A percentile compares a stretch with the other conserved stretches of the same genome.
These are phyloP conservation scores for Thalassaphorura encarpata DNA, from an alignment of 1,140 invertebrate genomes.

Conservation along the genomic window DNA sequence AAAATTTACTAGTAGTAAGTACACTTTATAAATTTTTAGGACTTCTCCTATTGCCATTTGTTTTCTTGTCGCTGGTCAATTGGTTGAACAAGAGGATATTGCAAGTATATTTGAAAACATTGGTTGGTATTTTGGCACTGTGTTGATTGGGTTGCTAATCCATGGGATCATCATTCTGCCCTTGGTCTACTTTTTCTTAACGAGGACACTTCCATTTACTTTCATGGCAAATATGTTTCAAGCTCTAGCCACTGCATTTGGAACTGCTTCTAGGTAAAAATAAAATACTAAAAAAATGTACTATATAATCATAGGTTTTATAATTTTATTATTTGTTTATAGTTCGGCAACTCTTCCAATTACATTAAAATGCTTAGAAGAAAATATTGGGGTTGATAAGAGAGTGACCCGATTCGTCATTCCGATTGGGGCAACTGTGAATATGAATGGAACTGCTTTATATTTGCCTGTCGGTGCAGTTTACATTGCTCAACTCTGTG, in stretches of 20 bases:
- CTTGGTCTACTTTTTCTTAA: slow-evolving; percentile 38
- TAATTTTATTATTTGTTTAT: too few relatives aligned
- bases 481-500: slow-evolving; percentile 59
- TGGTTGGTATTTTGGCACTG: slow-evolving; percentile 45
- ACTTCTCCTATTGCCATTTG: slow-evolving; percentile 49
- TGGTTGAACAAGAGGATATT: slow-evolving; percentile 41
- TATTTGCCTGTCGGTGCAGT: slow-evolving; percentile 53
- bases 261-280: slow-evolving; percentile 35
- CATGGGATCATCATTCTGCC: slow-evolving; percentile 41
- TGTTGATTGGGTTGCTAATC: slow-evolving; percentile 38
- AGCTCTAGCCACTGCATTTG: slow-evolving; percentile 43
- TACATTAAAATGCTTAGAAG: slow-evolving; percentile 53
- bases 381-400: slow-evolving; percentile 49
- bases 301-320: too few relatives aligned
- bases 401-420: slow-evolving; percentile 53
- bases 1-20: background rate
- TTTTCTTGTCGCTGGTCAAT: slow-evolving; percentile 46
- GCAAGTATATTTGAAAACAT: slow-evolving; percentile 34
- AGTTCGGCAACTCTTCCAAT: slow-evolving; percentile 53
- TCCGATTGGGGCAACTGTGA: slow-evolving; percentile 43
- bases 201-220: slow-evolving; percentile 39
- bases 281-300: too few relatives aligned
- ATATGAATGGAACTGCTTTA: slow-evolving; percentile 48
- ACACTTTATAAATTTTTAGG: slow-evolving; percentile 30
- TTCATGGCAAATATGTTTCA: slow-evolving; percentile 41